Conservation (phyloP, 2,113 vertebrate genomes). For the Pelecanus crispus region DNA sequence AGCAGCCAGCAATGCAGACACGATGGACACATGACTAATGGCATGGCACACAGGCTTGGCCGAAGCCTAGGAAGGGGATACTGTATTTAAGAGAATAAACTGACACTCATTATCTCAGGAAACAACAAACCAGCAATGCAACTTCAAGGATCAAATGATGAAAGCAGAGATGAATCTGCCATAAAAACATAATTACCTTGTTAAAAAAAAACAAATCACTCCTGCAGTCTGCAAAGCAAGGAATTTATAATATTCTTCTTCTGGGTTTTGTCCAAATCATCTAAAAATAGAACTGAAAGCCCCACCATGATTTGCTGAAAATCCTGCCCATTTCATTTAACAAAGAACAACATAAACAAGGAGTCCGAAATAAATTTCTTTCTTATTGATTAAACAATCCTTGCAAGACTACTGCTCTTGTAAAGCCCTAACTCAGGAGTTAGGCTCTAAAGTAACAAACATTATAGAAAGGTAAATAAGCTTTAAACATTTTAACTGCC, state of each 20-base stretch:
- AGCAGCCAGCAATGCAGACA: not conserved
- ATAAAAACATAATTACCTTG: constrained; percentile 26
- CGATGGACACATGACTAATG: accelerated
- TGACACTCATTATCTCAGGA: not conserved
- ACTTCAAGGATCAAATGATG: not conserved
- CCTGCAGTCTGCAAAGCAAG: not conserved
- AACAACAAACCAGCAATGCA: not conserved
- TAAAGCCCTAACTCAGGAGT: not conserved
- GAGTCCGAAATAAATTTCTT: not conserved
- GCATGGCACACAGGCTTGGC: not conserved
- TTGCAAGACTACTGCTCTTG: not conserved
- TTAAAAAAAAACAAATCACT: constrained; percentile 7
- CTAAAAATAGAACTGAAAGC: constrained; percentile 15
- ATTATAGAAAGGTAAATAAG: not conserved
- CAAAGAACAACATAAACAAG: not conserved
- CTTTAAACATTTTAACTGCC: not conserved
- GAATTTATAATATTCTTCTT: not conserved
- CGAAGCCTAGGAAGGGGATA: not conserved
- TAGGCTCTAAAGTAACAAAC: not conserved
- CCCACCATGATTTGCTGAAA: not conserved
- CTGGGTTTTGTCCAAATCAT: constrained; percentile 8
- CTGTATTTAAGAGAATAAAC: not conserved
- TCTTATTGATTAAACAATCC: not conserved
- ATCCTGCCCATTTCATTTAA: not conserved
- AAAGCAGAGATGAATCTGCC: constrained; percentile 13